phyloP scores from a whole-genome alignment of 2,888 invertebrate species.

The Zaprionus obscuricornis region DNA sequence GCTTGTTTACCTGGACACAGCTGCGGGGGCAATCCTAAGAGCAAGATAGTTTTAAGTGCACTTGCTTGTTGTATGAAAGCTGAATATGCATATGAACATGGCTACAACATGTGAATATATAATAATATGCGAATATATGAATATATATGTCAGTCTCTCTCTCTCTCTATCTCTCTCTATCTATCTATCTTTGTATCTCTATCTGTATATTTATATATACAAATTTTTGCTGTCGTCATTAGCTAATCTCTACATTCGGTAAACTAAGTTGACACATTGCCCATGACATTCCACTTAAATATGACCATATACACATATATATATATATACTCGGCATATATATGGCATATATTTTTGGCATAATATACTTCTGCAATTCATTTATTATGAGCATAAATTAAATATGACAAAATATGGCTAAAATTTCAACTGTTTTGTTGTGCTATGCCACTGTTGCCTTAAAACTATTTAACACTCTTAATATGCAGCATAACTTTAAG shows the following conservation, averaged over 20 bases:
- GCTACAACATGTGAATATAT: no score
- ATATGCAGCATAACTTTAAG: no score
- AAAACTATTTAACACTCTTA: no score
- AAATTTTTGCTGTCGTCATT: constrained; percentile 32
- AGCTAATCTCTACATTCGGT: constrained; percentile 29
- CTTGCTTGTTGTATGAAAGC: no score
- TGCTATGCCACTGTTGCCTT: no score
- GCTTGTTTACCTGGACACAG: constrained; percentile 34
- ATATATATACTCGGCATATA: not conserved
- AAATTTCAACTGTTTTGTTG: no score
- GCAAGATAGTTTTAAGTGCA: no score
- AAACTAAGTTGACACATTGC: constrained; percentile 26
- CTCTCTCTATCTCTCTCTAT: no score
- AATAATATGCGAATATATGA: not conserved
- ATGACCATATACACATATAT: constrained; percentile 5
- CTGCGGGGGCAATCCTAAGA: not conserved
- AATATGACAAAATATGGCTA: no score
- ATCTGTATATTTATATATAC: no score
- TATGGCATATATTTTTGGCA: not conserved
- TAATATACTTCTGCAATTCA: not conserved
- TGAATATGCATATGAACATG: not conserved
- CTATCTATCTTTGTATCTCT: no score
- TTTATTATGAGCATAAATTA: no score
- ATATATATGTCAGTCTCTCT: not conserved
- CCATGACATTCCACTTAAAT: constrained; percentile 36